Percentiles rank a stretch among this genome's conserved stretches.
phyloP scores from a whole-genome alignment of 1,140 invertebrate species.

The Cotesia chilonis region DNA sequence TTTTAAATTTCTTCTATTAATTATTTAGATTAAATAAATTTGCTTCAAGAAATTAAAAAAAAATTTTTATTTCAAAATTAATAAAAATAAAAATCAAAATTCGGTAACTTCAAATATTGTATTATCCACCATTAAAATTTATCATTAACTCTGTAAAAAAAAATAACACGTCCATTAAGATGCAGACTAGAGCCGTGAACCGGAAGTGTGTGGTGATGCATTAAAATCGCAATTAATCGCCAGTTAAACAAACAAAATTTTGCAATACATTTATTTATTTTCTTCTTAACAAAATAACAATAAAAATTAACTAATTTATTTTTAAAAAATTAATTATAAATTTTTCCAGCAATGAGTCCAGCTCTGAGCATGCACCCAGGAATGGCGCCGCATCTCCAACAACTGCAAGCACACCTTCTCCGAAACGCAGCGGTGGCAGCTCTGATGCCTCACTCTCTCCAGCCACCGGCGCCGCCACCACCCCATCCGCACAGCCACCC shows the following conservation, averaged over 20 bases:
- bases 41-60: no score
- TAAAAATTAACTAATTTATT: neutral
- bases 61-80: no score
- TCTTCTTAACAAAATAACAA: neutral
- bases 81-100: no score
- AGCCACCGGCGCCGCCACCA: slow-evolving; percentile 64
- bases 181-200: slow-evolving; percentile 18
- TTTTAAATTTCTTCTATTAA: no score
- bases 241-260: neutral
- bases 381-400: slow-evolving; percentile 76
- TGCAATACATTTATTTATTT: neutral
- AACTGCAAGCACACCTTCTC: slow-evolving; percentile 79
- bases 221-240: neutral
- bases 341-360: slow-evolving; percentile 68
- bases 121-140: no score
- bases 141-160: neutral
- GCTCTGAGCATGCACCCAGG: slow-evolving; percentile 74
- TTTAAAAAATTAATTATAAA: neutral
- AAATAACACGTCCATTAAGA: neutral
- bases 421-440: slow-evolving; percentile 70
- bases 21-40: no score
- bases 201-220: slow-evolving; percentile 14
- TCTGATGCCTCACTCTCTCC: slow-evolving; percentile 66
- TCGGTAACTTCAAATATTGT: no score
- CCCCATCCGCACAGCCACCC: slow-evolving; percentile 64